Base-by-base conservation (phyloP, 1,140 invertebrate species). In the Chrysoperla carnea region DNA sequence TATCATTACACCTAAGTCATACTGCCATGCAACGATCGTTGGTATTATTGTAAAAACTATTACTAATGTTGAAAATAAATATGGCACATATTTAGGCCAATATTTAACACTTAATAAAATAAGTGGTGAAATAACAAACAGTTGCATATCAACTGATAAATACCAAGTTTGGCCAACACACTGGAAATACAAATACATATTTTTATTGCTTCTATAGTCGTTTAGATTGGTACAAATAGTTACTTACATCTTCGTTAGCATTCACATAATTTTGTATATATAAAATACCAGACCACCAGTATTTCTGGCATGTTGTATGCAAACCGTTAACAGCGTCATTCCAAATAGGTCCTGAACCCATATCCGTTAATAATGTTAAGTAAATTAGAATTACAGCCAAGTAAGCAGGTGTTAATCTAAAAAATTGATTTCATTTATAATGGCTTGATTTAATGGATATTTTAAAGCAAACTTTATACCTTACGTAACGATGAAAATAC, bases 351-450 rank as follows among this genome's bases (percentile, higher is more conserved):
- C 76, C 75, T 36, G 63, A 59, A 1, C 65, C 62, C 4, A 73
- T 47, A 41, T 69, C 68, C 37, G 64, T 60, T 12, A 67, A 60
- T 4, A 69, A 49, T 1, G 68, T 64, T 8, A 66, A 61, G 42
- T 69, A 66, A 8, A 73, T 58, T 12, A 73, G 55, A 4, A 74
- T 50, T 1, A 68, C 55, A 1, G 69, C 55, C 28, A 69, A 70
- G 28, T 76, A 59, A 2, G 72, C 55, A 0, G 74, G 73, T 0
- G 73, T 73, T 43, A 77, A 58, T 8, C 70, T 62, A 8, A 70
- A 54, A 11, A 23, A 3, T 23, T 23, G 17, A 23, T 23, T 23
- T 23, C 2, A 3, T 23, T 23, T 23, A 23, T 23, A n/a, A n/a
- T n/a, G n/a, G n/a, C n/a, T n/a, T n/a, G n/a, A n/a, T n/a, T n/a